Evolutionary conservation across 1,140 invertebrate species (phyloP).

Genomic region (Drosophila chauvacae): DNA sequence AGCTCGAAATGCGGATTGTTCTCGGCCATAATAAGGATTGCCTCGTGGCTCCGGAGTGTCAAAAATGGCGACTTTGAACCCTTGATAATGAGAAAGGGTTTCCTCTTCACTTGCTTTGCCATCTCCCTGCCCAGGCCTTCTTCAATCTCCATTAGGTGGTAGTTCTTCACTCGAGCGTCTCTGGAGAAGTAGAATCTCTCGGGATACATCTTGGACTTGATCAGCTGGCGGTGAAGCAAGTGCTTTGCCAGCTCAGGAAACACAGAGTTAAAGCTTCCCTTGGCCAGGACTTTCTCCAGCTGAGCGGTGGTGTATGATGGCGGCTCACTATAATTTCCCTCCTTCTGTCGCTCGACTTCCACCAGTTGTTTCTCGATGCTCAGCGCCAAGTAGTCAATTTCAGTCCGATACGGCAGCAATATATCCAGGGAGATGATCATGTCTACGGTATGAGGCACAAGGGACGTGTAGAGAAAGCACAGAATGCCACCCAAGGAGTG

Average conservation of each 20-base stretch:
- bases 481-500: conserved; percentile 88
- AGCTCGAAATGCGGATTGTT: conserved; percentile 86
- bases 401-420: conserved; percentile 79
- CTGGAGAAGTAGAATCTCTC: conserved; percentile 87
- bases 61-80: conserved; percentile 34
- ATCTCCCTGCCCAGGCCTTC: conserved; percentile 32
- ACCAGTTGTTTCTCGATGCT: conserved; percentile 48
- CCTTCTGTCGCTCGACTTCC: conserved; percentile 51
- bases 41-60: conserved; percentile 47
- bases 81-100: conserved; percentile 71
- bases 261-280: conserved; percentile 85
- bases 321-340: conserved; percentile 80
- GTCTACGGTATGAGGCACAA: conserved; percentile 87
- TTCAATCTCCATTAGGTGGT: conserved; percentile 29
- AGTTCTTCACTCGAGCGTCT: conserved; percentile 86
- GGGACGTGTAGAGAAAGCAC: conserved; percentile 85
- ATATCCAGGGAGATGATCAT: conserved; percentile 87
- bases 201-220: conserved; percentile 85
- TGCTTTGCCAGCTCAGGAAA: conserved; percentile 85
- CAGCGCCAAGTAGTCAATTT: conserved; percentile 8
- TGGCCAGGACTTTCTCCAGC: conserved; percentile 85
- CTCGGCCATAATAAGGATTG: conserved; percentile 85
- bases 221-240: conserved; percentile 86
- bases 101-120: conserved; percentile 43
- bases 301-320: conserved; percentile 87